These are phyloP conservation scores for Alauda arvensis DNA, from an alignment of 2,797 vertebrate species.

Conservation along the genomic window DNA sequence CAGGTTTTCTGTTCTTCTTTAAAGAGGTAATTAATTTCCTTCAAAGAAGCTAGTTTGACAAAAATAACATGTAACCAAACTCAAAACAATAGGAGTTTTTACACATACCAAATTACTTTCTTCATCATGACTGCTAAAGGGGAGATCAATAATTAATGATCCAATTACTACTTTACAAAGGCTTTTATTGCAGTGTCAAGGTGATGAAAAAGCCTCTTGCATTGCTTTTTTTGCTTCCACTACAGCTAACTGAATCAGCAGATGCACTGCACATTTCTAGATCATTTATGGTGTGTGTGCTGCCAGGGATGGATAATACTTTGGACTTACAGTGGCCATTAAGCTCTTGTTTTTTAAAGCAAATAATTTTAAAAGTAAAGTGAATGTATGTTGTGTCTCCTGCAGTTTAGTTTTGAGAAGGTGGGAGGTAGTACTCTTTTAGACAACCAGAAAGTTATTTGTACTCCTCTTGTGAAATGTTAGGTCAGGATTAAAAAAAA, in stretches of 20 bases:
- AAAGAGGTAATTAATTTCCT: background rate
- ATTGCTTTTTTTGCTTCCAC: conserved; percentile 45
- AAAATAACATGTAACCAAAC: background rate
- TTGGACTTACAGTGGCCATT: conserved; percentile 70
- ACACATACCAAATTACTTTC: conserved; percentile 9
- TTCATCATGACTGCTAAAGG: conserved; percentile 73
- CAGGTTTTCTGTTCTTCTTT: background rate
- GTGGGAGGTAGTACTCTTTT: background rate
- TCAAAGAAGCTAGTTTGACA: background rate
- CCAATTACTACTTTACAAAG: conserved; percentile 87
- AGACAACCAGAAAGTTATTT: background rate
- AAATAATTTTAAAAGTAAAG: conserved; percentile 1
- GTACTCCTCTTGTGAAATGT: background rate
- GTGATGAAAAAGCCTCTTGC: conserved; percentile 78
- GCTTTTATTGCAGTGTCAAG: conserved; percentile 86
- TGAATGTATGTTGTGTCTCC: conserved; percentile 20
- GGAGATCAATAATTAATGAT: conserved; percentile 86
- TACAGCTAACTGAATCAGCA: conserved; percentile 77
- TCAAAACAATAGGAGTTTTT: background rate
- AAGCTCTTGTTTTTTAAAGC: conserved; percentile 68
- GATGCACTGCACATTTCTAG: conserved; percentile 29
- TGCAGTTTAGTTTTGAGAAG: conserved; percentile 48
- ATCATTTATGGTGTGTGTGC: background rate
- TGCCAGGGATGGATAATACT: conserved; percentile 66
- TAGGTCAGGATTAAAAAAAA: background rate